These are phyloP conservation scores for Diuraphis noxia DNA, from an alignment of 1,140 invertebrate species.

Conservation along the genomic window DNA sequence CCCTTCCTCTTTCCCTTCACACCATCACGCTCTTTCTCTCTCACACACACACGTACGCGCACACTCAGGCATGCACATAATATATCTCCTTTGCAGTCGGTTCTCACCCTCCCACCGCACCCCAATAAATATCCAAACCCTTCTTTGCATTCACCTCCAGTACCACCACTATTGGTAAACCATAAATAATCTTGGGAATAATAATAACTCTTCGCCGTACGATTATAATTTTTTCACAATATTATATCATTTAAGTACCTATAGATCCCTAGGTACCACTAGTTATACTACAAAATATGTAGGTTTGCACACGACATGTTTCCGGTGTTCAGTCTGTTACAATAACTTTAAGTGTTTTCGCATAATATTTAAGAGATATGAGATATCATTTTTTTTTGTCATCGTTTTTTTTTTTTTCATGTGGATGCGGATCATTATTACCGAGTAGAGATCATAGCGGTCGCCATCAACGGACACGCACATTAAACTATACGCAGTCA, in stretches of 20 bases:
- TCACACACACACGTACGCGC: neutral
- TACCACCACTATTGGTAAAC: neutral
- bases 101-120: neutral
- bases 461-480: neutral
- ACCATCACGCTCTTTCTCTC: neutral
- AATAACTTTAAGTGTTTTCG: neutral
- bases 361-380: neutral
- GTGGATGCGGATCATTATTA: neutral
- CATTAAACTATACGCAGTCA: neutral
- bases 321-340: neutral
- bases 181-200: slow-evolving; percentile 36
- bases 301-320: neutral
- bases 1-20: neutral
- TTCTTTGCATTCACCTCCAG: neutral
- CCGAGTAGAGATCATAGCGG: neutral
- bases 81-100: neutral
- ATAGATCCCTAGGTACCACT: neutral
- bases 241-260: neutral
- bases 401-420: neutral
- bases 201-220: neutral
- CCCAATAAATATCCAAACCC: neutral
- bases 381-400: neutral
- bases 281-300: neutral
- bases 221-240: neutral
- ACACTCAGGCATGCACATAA: neutral